Conservation (phyloP, 2,888 invertebrate genomes). For the Drosophila peninsularis region DNA sequence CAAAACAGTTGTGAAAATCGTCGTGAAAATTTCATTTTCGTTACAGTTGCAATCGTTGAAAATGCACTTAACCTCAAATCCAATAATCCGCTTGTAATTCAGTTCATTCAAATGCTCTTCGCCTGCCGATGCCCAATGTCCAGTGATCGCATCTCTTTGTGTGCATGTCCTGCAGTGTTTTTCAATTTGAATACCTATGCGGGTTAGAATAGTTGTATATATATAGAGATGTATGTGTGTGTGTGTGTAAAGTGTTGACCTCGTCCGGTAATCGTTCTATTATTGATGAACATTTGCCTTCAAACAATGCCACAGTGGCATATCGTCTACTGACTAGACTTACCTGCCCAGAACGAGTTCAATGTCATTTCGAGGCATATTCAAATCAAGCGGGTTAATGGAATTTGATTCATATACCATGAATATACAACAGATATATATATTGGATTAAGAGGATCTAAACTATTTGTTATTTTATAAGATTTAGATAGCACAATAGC, state of each 20-base stretch:
- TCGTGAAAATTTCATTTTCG: slow-evolving; percentile 51
- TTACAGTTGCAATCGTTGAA: slow-evolving; percentile 51
- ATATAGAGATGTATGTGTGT: slow-evolving; percentile 20
- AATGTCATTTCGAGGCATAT: slow-evolving; percentile 38
- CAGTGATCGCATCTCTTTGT: slow-evolving; percentile 44
- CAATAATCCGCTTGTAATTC: slow-evolving; percentile 80
- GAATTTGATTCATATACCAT: background rate
- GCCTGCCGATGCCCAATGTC: slow-evolving; percentile 36
- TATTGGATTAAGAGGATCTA: background rate
- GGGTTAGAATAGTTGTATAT: slow-evolving; percentile 27
- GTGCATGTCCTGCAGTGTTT: slow-evolving; percentile 59
- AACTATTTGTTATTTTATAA: background rate
- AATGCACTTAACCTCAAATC: slow-evolving; percentile 79
- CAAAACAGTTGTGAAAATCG: slow-evolving; percentile 68
- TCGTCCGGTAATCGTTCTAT: slow-evolving; percentile 73
- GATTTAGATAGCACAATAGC: too few species aligned
- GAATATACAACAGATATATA: background rate
- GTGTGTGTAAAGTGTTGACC: slow-evolving; percentile 68
- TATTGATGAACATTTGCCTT: slow-evolving; percentile 66
- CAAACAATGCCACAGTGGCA: slow-evolving; percentile 69
- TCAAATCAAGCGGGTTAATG: slow-evolving; percentile 16
- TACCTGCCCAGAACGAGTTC: slow-evolving; percentile 65
- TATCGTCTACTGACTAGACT: slow-evolving; percentile 48
- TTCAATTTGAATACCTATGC: slow-evolving; percentile 70
- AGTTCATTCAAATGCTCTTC: slow-evolving; percentile 53